A percentile compares a stretch with the other conserved stretches of the same genome.
phyloP scores from a whole-genome alignment of 2,888 invertebrate genomes.

The Harpagoxenus sublaevis region DNA sequence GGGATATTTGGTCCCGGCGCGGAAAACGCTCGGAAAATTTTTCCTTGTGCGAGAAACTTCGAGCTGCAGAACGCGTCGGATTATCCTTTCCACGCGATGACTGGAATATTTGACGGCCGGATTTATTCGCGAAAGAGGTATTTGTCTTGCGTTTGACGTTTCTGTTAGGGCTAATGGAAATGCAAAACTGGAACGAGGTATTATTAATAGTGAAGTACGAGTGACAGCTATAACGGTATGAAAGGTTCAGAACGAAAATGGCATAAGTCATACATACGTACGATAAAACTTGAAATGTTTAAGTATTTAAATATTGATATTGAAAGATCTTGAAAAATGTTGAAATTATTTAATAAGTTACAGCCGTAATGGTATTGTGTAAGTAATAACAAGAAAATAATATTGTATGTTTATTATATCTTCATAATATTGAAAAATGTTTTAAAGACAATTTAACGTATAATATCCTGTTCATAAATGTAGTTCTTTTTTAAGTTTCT shows the following conservation, averaged over 20 bases:
- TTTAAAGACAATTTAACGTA: background rate
- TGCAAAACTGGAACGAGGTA: conserved; percentile 10
- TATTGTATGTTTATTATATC: background rate
- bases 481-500: background rate
- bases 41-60: conserved; percentile 8
- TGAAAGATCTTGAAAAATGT: background rate
- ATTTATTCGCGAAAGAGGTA: conserved; percentile 37
- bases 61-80: conserved; percentile 34
- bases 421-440: background rate
- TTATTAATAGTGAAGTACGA: conserved; percentile 33
- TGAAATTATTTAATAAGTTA: background rate
- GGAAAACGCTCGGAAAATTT: conserved; percentile 37
- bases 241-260: background rate
- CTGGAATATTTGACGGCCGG: conserved; percentile 54
- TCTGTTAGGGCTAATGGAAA: conserved; percentile 18
- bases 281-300: background rate
- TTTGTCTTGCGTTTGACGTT: conserved; percentile 50
- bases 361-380: too few species aligned
- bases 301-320: too few species aligned
- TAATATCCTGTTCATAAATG: background rate
- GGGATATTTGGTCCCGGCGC: conserved; percentile 32
- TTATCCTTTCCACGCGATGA: conserved; percentile 47
- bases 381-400: background rate
- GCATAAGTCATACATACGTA: background rate
- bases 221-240: conserved; percentile 25